Evolutionary conservation across 2,797 vertebrate genomes (phyloP).

Genomic region (Okamejei kenojei): DNA sequence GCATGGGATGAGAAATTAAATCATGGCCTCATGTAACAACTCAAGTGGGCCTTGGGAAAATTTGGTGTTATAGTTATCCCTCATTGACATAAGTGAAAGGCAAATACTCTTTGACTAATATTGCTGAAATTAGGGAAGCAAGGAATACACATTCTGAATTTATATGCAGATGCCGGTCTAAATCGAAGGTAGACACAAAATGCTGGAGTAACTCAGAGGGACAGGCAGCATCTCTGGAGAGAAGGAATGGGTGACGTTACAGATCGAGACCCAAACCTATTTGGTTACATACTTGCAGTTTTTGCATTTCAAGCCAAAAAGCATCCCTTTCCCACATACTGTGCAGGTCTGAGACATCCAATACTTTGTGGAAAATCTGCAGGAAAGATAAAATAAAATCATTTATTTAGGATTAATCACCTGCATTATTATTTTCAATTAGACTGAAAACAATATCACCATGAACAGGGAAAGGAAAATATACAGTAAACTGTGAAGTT

Average conservation of each 20-base stretch:
- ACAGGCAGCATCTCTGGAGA: no score
- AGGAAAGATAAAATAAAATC: slow-evolving; percentile 43
- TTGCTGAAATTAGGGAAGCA: neutral
- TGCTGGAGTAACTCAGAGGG: no score
- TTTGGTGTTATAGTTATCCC: neutral
- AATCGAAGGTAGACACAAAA: no score
- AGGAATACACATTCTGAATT: neutral
- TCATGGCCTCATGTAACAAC: no score
- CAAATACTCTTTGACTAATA: neutral
- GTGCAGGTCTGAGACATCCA: slow-evolving; percentile 99
- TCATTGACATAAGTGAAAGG: neutral
- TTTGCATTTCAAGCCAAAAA: slow-evolving; percentile 99
- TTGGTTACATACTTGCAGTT: slow-evolving; percentile 88
- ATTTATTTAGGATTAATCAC: neutral
- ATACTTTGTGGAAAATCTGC: slow-evolving; percentile 98
- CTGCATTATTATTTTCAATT: neutral
- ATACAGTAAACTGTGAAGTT: slow-evolving; percentile 15
- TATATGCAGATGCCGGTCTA: neutral
- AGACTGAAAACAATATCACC: neutral
- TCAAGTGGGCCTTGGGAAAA: neutral
- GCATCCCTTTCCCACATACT: slow-evolving; percentile 96
- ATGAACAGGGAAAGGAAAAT: neutral
- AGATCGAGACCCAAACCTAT: neutral
- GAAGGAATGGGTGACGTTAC: no score
- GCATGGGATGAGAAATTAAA: neutral